Percentiles rank a stretch among this genome's conserved stretches.
Evolutionary conservation across 2,888 invertebrate species (phyloP).

Genomic region (Merodon equestris): DNA sequence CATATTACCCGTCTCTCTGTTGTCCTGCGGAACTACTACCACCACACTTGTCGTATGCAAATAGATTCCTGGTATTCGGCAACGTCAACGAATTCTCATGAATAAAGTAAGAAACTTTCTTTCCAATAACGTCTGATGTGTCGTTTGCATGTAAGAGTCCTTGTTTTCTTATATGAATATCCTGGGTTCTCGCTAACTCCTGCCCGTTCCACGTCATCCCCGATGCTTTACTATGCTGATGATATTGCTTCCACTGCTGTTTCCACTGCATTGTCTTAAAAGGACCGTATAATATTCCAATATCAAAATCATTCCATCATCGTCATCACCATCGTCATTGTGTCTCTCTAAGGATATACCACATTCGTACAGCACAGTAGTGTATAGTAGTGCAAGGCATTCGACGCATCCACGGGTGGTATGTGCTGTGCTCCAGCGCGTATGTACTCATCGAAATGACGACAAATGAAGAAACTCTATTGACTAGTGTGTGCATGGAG

Average conservation of each 20-base stretch:
- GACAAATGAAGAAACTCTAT: slow-evolving; percentile 58
- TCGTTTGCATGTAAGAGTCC: slow-evolving; percentile 20
- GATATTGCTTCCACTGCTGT: slow-evolving; percentile 46
- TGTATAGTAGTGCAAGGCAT: no score
- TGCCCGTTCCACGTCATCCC: slow-evolving; percentile 5
- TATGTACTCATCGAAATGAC: slow-evolving; percentile 35
- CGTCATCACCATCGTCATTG: slow-evolving; percentile 56
- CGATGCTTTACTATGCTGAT: slow-evolving; percentile 45
- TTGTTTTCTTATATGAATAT: neutral
- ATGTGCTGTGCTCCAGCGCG: neutral
- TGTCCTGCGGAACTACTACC: neutral
- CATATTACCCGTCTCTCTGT: no score
- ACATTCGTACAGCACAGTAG: no score
- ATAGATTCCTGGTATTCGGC: slow-evolving; percentile 14
- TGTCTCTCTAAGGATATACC: slow-evolving; percentile 52
- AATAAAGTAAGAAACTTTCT: slow-evolving; percentile 37
- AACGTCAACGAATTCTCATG: slow-evolving; percentile 35
- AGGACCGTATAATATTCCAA: slow-evolving; percentile 62
- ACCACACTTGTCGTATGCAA: slow-evolving; percentile 59
- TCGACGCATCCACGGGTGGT: no score
- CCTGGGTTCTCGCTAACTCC: neutral
- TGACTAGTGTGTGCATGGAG: slow-evolving; percentile 20
- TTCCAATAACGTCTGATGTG: neutral
- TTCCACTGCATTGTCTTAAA: slow-evolving; percentile 46
- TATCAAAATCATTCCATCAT: slow-evolving; percentile 64